Evolutionary conservation across 2,888 invertebrate genomes (phyloP).

Genomic region (Phorcus lineatus): DNA sequence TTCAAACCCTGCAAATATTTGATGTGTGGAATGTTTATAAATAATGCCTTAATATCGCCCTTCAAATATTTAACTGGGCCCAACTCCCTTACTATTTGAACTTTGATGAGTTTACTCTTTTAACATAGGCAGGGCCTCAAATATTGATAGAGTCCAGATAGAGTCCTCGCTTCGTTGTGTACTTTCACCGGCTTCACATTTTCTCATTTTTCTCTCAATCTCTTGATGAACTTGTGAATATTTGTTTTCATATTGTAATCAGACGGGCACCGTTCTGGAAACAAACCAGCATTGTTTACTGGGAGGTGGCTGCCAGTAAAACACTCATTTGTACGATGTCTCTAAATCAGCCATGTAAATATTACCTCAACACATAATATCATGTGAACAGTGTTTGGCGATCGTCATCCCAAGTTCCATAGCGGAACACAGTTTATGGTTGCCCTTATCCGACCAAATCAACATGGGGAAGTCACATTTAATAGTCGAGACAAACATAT

Average conservation of each 20-base stretch:
- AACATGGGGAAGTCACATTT: constrained; percentile 27
- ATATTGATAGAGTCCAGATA: constrained; percentile 30
- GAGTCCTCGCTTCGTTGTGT: not conserved
- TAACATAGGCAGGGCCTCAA: constrained; percentile 23
- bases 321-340: constrained; percentile 12
- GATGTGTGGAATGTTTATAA: constrained; percentile 26
- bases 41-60: constrained; percentile 29
- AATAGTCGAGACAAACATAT: constrained; percentile 30
- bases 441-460: constrained; percentile 25
- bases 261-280: constrained; percentile 12
- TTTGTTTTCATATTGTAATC: constrained; percentile 31
- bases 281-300: constrained; percentile 21
- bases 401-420: constrained; percentile 4
- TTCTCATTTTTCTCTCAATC: constrained; percentile 21
- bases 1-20: constrained; percentile 28
- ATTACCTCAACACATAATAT: constrained; percentile 31
- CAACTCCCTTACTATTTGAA: constrained; percentile 2
- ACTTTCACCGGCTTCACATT: constrained; percentile 5
- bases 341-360: constrained; percentile 26
- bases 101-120: constrained; percentile 30
- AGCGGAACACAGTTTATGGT: constrained; percentile 6
- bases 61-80: constrained; percentile 30
- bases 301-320: not conserved
- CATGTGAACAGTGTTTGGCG: constrained; percentile 20
- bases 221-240: constrained; percentile 24